Percentiles rank a stretch among this genome's conserved stretches.
Evolutionary conservation across 2,888 invertebrate genomes (phyloP).

Genomic region (Aleiodes testaceus): DNA sequence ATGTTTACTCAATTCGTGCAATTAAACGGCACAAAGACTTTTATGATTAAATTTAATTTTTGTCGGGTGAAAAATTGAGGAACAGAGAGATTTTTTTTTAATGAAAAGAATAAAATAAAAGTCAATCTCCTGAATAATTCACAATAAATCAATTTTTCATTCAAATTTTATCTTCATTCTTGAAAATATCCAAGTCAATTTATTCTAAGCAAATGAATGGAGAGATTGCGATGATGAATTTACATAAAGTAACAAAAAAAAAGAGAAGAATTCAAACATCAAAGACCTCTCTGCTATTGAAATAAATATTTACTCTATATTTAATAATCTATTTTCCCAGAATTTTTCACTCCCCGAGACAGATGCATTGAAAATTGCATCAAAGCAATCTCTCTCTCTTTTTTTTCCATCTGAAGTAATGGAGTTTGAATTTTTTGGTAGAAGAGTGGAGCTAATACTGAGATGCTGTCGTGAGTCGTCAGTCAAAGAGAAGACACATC

Average conservation of each 20-base stretch:
- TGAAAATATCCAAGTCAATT: too few species aligned
- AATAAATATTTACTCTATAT: too few species aligned
- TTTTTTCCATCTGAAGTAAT: neutral
- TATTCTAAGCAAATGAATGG: neutral
- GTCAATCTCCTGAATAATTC: neutral
- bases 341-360: neutral
- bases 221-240: too few species aligned
- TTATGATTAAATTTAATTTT: neutral
- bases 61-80: too few species aligned
- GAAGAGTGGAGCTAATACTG: slow-evolving; percentile 42
- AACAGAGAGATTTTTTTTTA: too few species aligned
- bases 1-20: slow-evolving; percentile 6
- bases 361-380: slow-evolving; percentile 27
- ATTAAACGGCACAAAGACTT: neutral
- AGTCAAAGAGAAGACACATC: slow-evolving; percentile 39
- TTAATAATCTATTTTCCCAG: neutral
- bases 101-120: too few species aligned
- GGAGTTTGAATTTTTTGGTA: slow-evolving; percentile 37
- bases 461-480: slow-evolving; percentile 45
- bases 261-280: too few species aligned
- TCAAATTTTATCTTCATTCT: neutral
- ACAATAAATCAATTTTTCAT: slow-evolving; percentile 5
- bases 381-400: slow-evolving; percentile 30
- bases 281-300: too few species aligned
- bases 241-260: too few species aligned